phyloP scores from a whole-genome alignment of 2,113 vertebrate species.

The Elanus axillaris region DNA sequence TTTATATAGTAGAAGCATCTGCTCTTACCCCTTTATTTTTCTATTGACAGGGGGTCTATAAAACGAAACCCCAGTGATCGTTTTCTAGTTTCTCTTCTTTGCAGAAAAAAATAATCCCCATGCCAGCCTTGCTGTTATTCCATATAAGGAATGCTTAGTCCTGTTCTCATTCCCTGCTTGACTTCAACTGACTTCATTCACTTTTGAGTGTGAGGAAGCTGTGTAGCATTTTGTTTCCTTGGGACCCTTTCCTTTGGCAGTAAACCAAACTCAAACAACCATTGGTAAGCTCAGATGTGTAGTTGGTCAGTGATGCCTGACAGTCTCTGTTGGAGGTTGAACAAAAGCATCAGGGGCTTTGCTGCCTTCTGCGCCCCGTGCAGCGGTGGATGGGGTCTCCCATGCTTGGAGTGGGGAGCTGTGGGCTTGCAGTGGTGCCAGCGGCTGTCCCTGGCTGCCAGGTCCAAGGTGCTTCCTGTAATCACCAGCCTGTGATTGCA shows the following conservation, averaged over 20 bases:
- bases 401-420: accelerated
- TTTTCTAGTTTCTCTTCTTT: neutral
- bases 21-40: neutral
- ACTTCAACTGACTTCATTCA: neutral
- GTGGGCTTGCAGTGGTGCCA: neutral
- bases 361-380: accelerated
- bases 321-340: neutral
- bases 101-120: neutral
- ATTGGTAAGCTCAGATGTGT: accelerated
- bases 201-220: neutral
- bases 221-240: neutral
- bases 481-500: accelerated
- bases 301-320: neutral
- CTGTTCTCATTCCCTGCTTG: neutral
- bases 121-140: neutral
- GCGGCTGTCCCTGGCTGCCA: neutral
- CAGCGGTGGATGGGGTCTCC: too few species aligned
- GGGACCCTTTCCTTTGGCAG: neutral
- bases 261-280: neutral
- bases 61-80: neutral
- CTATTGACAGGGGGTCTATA: neutral
- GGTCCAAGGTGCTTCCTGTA: neutral
- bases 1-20: neutral
- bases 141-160: neutral
- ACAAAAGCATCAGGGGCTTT: neutral